Conservation (phyloP, 2,888 invertebrate species). For the Stenodema calcarata region DNA sequence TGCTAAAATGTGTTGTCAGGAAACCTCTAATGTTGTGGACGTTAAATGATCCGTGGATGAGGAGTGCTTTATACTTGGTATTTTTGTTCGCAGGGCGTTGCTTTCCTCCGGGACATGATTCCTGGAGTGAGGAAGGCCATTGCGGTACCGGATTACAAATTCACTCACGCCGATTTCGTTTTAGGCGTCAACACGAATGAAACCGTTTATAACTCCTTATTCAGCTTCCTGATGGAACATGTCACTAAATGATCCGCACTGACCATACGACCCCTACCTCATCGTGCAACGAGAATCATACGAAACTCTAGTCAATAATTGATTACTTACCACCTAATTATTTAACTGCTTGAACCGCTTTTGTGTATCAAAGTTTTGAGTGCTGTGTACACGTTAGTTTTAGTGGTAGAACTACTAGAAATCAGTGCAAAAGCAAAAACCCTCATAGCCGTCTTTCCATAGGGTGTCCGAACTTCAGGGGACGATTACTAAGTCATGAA, state of each 20-base stretch:
- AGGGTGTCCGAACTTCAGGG: too few relatives aligned
- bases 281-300: not conserved
- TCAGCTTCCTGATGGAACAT: not conserved
- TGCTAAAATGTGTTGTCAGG: too few relatives aligned
- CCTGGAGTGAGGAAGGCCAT: not conserved
- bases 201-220: not conserved
- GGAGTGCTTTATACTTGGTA: too few relatives aligned
- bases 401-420: too few relatives aligned
- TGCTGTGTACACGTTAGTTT: too few relatives aligned
- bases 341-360: too few relatives aligned
- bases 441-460: too few relatives aligned
- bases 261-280: not conserved
- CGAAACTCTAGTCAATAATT: not conserved
- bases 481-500: too few relatives aligned
- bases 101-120: constrained; percentile 3
- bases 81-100: not conserved
- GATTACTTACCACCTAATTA: not conserved
- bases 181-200: constrained; percentile 12
- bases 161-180: constrained; percentile 28
- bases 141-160: constrained; percentile 15
- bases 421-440: too few relatives aligned
- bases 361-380: too few relatives aligned
- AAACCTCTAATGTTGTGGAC: too few relatives aligned
- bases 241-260: not conserved
- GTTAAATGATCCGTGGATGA: too few relatives aligned